Evolutionary conservation across 1,140 invertebrate species (phyloP), one percentile per base, ranked within the genome.

Genomic region (Plectrocnemia conspersa): DNA sequence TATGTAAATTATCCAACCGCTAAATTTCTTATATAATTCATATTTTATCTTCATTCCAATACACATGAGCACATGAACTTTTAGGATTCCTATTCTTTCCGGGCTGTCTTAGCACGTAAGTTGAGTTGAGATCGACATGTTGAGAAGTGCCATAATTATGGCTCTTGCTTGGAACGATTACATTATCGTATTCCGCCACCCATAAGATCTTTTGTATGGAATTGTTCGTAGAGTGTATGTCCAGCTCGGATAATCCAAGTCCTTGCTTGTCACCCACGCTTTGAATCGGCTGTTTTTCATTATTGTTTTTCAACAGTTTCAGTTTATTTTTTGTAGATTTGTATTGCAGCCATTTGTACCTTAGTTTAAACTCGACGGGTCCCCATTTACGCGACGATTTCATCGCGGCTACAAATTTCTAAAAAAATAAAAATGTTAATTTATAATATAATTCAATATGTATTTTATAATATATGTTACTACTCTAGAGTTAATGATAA

Each of bases 321-420:
- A 21, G 16, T 19, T 42, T 41, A 11, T 57, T 61, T 40, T 45
- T 41, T 13, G 47, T 36, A 3, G 56, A 48, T 53, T 58, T 62
- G 69, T 74, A 77, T 46, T 76, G 74, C 6, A 77, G 68, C 75
- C 75, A 77, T 36, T 68, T 71, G 56, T 77, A 70, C 4, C 74
- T 58, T 27, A 72, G 66, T 44, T 77, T 76, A 4, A 76, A 73
- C 57, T 79, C 77, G n/a, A 71, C 73, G 4, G 77, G 77, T 15
- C 77, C 77, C 76, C 76, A 79, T 52, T 78, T 76, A 16, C 73
- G 64, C 0, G 75, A 72, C 16, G 75, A 73, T 63, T 77, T 77
- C 2, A 74, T 59, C 22, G 76, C 69, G 24, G 71, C 69, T 58
- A 66, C 62, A 9, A 77, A 65, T 72, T 76, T 78, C 77, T 78